Percentiles rank a stretch among this genome's conserved stretches.
These are phyloP conservation scores for Crenichthys baileyi DNA, from an alignment of 2,797 vertebrate genomes.

Conservation along the genomic window DNA sequence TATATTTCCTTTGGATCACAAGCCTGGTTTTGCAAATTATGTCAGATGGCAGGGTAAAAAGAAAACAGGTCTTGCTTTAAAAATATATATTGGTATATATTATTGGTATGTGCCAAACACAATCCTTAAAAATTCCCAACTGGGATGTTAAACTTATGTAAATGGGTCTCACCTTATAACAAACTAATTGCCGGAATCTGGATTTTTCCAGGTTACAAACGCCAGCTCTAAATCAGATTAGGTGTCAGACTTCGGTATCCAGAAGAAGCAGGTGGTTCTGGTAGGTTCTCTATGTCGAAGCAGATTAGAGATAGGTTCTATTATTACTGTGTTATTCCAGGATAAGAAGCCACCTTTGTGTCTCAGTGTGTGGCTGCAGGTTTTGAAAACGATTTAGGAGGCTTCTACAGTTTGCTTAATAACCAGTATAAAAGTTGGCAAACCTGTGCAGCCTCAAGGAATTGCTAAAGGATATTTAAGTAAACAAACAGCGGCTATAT, in stretches of 20 bases:
- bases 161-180: background rate
- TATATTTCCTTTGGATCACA: conserved; percentile 24
- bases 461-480: background rate
- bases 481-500: no score
- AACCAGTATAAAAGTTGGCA: background rate
- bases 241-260: background rate
- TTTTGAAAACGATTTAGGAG: background rate
- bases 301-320: background rate
- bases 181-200: background rate
- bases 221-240: conserved; percentile 32
- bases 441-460: background rate
- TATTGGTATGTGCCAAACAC: background rate
- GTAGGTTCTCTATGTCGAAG: conserved; percentile 22
- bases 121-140: background rate
- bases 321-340: conserved; percentile 1
- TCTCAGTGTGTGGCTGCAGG: background rate
- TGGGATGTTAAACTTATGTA: background rate
- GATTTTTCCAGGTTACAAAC: conserved; percentile 11
- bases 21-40: conserved; percentile 6
- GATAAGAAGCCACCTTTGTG: conserved; percentile 1
- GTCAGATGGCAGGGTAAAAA: background rate
- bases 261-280: conserved; percentile 8
- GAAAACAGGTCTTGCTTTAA: conserved; percentile 28
- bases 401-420: background rate
- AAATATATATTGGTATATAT: background rate